Percentiles rank a stretch among this genome's conserved stretches.
Conservation (phyloP, 2,797 vertebrate genomes). For the Sebastes steindachneri region DNA sequence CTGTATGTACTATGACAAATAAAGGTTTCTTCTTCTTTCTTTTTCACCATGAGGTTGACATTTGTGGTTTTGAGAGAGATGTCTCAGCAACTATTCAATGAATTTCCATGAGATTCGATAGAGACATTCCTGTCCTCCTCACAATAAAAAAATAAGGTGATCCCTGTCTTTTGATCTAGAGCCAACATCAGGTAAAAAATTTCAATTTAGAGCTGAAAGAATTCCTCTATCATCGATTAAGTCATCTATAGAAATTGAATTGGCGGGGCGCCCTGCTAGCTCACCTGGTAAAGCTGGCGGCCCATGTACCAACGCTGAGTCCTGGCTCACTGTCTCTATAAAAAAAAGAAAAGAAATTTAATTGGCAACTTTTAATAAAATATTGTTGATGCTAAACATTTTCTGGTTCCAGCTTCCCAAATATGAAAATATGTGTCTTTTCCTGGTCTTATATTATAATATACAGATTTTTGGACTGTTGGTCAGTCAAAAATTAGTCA, state of each 20-base stretch:
- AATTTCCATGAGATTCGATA: background rate
- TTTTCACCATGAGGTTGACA: background rate
- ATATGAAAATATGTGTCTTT: background rate
- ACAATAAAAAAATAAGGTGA: background rate
- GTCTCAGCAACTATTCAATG: background rate
- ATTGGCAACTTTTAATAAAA: background rate
- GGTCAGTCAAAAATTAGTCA: no score
- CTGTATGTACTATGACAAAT: no score
- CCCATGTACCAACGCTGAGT: no score
- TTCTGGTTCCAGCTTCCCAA: background rate
- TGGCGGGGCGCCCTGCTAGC: accelerated
- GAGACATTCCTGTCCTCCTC: no score
- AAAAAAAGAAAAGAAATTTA: accelerated
- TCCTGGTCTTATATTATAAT: background rate
- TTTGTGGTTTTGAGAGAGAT: background rate
- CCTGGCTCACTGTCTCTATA: no score
- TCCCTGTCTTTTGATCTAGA: background rate
- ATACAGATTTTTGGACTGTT: background rate
- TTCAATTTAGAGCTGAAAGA: background rate
- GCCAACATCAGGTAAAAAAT: background rate
- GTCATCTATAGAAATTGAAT: background rate
- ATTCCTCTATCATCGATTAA: background rate
- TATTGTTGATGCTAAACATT: background rate
- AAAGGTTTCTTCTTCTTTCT: no score
- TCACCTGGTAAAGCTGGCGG: no score